A percentile compares a stretch with the other conserved stretches of the same genome.
phyloP scores from a whole-genome alignment of 2,888 invertebrate genomes.

The Oxytorus armatus region DNA sequence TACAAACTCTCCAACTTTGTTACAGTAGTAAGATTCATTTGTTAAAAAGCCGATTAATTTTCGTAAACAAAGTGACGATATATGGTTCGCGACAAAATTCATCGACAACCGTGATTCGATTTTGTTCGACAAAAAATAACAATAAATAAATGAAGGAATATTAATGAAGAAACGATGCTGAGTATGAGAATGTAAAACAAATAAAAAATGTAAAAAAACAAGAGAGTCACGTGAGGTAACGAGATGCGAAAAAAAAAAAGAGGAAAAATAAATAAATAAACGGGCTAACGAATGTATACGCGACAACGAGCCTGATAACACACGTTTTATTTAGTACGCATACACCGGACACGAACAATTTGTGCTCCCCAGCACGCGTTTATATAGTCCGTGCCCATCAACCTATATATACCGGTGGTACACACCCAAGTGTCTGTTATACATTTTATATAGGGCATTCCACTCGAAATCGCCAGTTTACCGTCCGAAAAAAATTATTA shows the following conservation, averaged over 20 bases:
- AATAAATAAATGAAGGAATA: no score
- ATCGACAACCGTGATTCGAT: no score
- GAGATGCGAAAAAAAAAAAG: constrained; percentile 8
- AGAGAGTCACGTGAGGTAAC: not conserved
- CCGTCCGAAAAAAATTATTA: not conserved
- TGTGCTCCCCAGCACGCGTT: constrained; percentile 58
- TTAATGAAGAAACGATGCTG: no score
- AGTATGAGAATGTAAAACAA: no score
- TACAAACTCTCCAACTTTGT: no score
- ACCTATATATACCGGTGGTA: constrained; percentile 21
- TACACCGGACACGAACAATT: constrained; percentile 69
- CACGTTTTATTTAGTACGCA: constrained; percentile 68
- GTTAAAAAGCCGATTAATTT: no score
- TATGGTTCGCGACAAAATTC: no score
- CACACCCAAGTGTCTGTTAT: constrained; percentile 20
- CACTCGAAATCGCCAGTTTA: constrained; percentile 1
- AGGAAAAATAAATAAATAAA: not conserved
- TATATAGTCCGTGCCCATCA: constrained; percentile 23
- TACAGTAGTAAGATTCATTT: no score
- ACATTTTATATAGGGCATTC: constrained; percentile 9
- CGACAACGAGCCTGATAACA: constrained; percentile 64
- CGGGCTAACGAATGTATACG: constrained; percentile 53
- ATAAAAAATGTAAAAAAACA: not conserved
- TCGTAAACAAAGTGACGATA: no score
- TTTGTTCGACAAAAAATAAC: no score